Percentiles rank a stretch among this genome's conserved stretches.
These are phyloP conservation scores for Muscidifurax raptorellus DNA, from an alignment of 1,140 invertebrate genomes.

Conservation along the genomic window DNA sequence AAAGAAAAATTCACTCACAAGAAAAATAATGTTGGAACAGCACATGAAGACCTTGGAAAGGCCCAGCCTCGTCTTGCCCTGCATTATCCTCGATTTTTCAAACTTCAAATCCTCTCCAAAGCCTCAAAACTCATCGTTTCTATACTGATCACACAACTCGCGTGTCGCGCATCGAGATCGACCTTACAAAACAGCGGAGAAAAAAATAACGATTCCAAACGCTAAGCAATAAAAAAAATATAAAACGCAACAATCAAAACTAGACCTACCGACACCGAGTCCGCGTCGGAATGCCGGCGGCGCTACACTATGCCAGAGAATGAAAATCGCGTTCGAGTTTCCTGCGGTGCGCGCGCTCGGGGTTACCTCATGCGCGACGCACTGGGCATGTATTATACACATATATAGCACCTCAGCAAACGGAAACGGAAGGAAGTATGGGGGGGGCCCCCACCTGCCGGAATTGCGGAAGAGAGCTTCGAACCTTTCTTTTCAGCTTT, in stretches of 20 bases:
- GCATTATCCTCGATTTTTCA: slow-evolving; percentile 56
- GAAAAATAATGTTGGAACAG: slow-evolving; percentile 71
- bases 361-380: slow-evolving; percentile 53
- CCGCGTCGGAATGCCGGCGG: background rate
- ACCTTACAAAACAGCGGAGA: no score
- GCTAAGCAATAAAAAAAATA: background rate
- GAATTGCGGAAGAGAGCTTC: slow-evolving; percentile 29
- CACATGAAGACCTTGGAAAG: slow-evolving; percentile 69
- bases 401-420: slow-evolving; percentile 58
- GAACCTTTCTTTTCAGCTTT: slow-evolving; percentile 24
- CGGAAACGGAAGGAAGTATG: slow-evolving; percentile 74
- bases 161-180: no score
- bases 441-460: slow-evolving; percentile 29
- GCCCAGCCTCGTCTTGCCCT: slow-evolving; percentile 55
- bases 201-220: background rate
- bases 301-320: background rate
- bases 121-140: background rate
- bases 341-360: slow-evolving; percentile 42
- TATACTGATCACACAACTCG: background rate
- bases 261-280: background rate
- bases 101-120: background rate
- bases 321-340: slow-evolving; percentile 53
- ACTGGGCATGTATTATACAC: no score
- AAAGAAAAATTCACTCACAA: slow-evolving; percentile 65
- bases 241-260: background rate